Conservation (phyloP, 2,113 vertebrate species). For the Grantiella picta region DNA sequence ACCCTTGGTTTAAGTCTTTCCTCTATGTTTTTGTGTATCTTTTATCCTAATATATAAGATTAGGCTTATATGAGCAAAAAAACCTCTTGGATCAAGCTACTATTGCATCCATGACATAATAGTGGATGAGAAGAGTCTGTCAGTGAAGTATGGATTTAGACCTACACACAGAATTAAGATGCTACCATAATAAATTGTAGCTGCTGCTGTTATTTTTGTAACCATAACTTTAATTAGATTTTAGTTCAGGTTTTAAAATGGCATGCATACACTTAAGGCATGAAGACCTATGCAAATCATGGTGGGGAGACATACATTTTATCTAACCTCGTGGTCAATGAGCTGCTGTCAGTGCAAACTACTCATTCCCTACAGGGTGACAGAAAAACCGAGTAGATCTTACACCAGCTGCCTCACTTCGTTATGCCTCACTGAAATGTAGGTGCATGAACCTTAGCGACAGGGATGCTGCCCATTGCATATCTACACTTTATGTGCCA, state of each 20-base stretch:
- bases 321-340: not conserved
- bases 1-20: not conserved
- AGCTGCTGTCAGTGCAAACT: not conserved
- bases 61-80: not conserved
- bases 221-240: not conserved
- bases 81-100: not conserved
- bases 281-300: not conserved
- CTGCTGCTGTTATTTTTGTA: not conserved
- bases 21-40: not conserved
- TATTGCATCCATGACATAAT: not conserved
- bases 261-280: not conserved
- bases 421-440: not conserved
- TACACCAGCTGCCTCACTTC: not conserved
- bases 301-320: not conserved
- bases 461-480: fast-evolving
- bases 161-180: not conserved
- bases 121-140: not conserved
- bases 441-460: not conserved
- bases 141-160: not conserved
- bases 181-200: not conserved
- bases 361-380: not conserved
- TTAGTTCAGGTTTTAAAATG: not conserved
- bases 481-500: not conserved
- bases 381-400: fast-evolving
- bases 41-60: not conserved